Evolutionary conservation across 1,140 invertebrate genomes (phyloP).

Genomic region (Apis dorsata): DNA sequence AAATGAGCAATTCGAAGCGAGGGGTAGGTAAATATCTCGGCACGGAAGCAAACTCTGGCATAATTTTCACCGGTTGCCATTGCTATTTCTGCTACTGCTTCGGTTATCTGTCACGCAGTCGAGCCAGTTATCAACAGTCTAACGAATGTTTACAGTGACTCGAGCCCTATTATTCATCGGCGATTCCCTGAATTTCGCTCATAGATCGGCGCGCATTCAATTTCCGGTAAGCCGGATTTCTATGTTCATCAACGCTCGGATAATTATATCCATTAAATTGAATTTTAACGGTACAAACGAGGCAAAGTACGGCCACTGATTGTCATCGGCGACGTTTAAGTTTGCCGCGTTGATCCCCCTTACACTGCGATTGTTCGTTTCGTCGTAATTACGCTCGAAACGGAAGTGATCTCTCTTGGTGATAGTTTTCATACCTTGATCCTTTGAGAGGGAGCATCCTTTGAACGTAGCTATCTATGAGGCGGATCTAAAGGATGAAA

Average conservation of each 20-base stretch:
- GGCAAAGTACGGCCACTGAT: background rate
- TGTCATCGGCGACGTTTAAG: background rate
- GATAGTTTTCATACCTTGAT: constrained; percentile 1
- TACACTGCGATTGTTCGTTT: background rate
- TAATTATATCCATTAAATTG: constrained; percentile 22
- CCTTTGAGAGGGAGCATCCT: background rate
- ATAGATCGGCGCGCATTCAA: background rate
- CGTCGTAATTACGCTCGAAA: background rate
- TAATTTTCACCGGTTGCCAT: constrained; percentile 19
- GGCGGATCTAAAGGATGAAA: background rate
- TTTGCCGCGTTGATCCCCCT: background rate
- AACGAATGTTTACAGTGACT: constrained; percentile 36
- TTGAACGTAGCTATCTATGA: too few relatives aligned
- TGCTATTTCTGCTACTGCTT: background rate
- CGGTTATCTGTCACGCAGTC: background rate
- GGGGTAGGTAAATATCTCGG: background rate
- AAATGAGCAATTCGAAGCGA: constrained; percentile 11
- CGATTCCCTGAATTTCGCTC: background rate
- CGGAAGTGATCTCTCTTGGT: background rate
- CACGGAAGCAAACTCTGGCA: background rate
- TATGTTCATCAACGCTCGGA: background rate
- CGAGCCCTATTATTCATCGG: background rate
- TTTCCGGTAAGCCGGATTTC: background rate
- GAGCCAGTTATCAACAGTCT: background rate
- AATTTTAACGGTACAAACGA: background rate